Base-by-base conservation (phyloP, 2,113 vertebrate genomes). In the Drymodes brunneopygia region DNA sequence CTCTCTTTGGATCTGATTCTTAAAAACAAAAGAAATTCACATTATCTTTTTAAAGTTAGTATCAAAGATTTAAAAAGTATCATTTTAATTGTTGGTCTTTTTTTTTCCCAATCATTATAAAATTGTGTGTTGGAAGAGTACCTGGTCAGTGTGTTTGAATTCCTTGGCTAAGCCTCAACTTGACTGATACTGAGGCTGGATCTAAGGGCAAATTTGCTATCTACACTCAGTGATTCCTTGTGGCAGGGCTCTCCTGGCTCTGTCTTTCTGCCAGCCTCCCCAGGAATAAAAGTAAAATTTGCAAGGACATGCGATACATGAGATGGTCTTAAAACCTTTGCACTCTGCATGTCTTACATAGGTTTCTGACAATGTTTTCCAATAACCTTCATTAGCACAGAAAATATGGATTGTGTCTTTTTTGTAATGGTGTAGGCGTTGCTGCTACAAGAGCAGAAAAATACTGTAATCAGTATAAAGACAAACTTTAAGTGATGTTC, bases 1-100 rank as follows among this genome's bases (percentile, higher is more conserved):
- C 47, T 72, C 3, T 72, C 20, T 71, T 81, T 62, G 9, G 7
- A 51, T 29, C 5, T 35, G 7, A 53, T 24, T 18, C 20, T 62
- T 83, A 13, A 58, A 81, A 86, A 44, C 4, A 51, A 45, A 62
- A 51, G 17, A 51, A 40, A 47, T 13, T 31, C 1, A 1, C 53
- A 21, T n/a, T 53, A 3, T 23, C 28, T 73, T 74, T 87, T 91
- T 47, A 2, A 87, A 82, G 8, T 45, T 75, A 48, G 14, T 5
- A 44, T 48, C 11, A 25, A 36, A 75, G 10, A n/a, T 8, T 56
- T 24, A 53, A 42, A 79, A 90, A 51, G 1, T 25, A 33, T 15
- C 0, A 38, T 38, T 50, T n/a, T 17, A 10, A 21, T 22, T 71
- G 44, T 33, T n/a, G 1, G 7, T 56, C 1, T 11, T 35, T 11